phyloP scores from a whole-genome alignment of 1,140 invertebrate species.

The Drosophila carrolli region DNA sequence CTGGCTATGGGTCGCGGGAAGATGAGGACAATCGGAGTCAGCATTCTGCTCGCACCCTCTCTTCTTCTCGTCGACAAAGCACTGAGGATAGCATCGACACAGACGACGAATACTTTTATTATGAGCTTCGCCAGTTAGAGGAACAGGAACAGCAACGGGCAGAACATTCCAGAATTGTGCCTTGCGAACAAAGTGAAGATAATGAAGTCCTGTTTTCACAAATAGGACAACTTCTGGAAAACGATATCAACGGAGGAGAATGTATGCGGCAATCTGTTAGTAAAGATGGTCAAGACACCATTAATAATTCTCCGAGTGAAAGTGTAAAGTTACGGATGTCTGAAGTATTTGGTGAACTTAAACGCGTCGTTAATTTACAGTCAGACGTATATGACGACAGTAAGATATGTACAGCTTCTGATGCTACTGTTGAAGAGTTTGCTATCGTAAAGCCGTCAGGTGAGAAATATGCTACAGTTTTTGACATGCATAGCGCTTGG shows the following conservation, averaged over 20 bases:
- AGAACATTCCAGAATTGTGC: slow-evolving; percentile 83
- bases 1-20: slow-evolving; percentile 85
- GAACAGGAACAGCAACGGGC: slow-evolving; percentile 91
- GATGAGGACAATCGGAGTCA: slow-evolving; percentile 94
- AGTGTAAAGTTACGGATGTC: slow-evolving; percentile 92
- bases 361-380: slow-evolving; percentile 87
- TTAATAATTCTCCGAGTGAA: slow-evolving; percentile 87
- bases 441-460: slow-evolving; percentile 19
- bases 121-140: slow-evolving; percentile 93
- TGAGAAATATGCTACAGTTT: slow-evolving; percentile 62
- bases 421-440: neutral
- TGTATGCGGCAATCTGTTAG: neutral
- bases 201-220: slow-evolving; percentile 83
- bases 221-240: slow-evolving; percentile 63
- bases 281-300: neutral
- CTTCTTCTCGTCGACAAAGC: slow-evolving; percentile 94
- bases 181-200: slow-evolving; percentile 83
- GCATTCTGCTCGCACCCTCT: slow-evolving; percentile 93
- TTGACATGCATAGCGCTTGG: slow-evolving; percentile 84
- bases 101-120: slow-evolving; percentile 97
- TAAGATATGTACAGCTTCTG: neutral
- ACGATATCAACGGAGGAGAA: slow-evolving; percentile 9
- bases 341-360: slow-evolving; percentile 90
- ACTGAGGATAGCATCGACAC: slow-evolving; percentile 97
- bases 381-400: slow-evolving; percentile 16